Evolutionary conservation across 2,113 vertebrate genomes (phyloP).

Genomic region (Heterotilapia buettikoferi): DNA sequence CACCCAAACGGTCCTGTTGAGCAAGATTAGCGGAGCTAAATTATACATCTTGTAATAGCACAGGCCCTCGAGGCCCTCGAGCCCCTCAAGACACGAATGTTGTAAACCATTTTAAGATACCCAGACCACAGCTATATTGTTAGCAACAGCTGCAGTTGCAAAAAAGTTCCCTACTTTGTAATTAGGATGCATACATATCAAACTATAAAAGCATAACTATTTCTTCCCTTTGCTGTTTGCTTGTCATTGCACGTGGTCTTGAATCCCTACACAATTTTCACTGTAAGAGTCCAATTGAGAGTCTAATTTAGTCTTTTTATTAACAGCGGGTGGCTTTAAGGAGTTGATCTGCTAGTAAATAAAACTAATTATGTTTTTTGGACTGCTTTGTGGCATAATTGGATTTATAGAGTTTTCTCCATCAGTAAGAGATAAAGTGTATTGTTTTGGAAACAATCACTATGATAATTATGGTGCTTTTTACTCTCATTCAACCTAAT

Average conservation of each 20-base stretch:
- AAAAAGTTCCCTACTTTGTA: not conserved
- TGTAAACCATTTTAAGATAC: not conserved
- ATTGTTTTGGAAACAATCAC: not conserved
- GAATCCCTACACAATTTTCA: not conserved
- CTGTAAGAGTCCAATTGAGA: not conserved
- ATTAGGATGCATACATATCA: not conserved
- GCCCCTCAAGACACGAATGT: not conserved
- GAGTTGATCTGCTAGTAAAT: not conserved
- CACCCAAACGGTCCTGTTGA: not conserved
- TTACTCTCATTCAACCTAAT: not conserved
- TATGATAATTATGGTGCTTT: not conserved
- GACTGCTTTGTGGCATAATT: not conserved
- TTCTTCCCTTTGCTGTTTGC: not conserved
- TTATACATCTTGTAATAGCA: not conserved
- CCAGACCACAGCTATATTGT: not conserved
- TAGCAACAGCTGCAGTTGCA: not conserved
- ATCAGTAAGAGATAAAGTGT: not conserved
- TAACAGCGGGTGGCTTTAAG: not conserved
- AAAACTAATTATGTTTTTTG: not conserved
- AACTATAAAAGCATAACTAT: not conserved
- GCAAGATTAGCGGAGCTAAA: not conserved
- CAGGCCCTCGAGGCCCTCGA: not conserved
- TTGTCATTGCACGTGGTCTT: not conserved
- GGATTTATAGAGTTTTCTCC: not conserved
- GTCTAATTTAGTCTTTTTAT: not conserved